Evolutionary conservation across 2,113 vertebrate genomes (phyloP), one percentile per base, ranked within the genome.

Genomic region (Gadus macrocephalus): DNA sequence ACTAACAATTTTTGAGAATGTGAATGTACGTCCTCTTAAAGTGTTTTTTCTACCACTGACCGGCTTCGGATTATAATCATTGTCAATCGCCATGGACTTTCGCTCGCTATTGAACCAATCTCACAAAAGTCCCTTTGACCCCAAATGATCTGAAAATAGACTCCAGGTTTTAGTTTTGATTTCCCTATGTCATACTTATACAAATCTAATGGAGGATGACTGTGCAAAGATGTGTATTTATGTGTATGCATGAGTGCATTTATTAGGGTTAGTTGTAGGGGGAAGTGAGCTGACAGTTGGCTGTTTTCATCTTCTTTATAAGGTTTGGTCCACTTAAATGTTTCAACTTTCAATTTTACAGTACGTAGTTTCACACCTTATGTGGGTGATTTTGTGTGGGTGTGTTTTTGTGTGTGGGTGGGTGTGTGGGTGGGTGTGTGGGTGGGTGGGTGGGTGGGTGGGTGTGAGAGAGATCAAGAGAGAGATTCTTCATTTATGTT

Each of bases 281-380:
- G 0, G 49, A 15, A 62, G 49, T n/a, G 25, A 69, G 78, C 31
- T 76, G 85, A 79, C 84, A 76, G 86, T 87, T 89, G 68, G 72
- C 62, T 74, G 62, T 75, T 77, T 79, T 69, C 70, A 62, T 42
- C 1, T 19, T 42, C 38, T 60, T 75, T 72, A 49, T 22, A 31
- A 16, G 68, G 69, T 71, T 75, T 22, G 8, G 86, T 17, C 15
- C 55, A 17, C n/a, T n/a, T 58, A 2, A 14, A 9, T 65, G 75
- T 71, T 73, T 74, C 15, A 81, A 85, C 85, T 89, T 83, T 88
- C 88, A 73, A 69, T 88, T 78, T 89, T 82, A 89, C 83, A 59
- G 64, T 62, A 28, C 14, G 7, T 1, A 68, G 68, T 85, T 83
- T 85, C 81, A 75, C 14, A 63, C 19, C 7, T 9, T 16, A 38